A percentile compares a stretch with the other conserved stretches of the same genome.
phyloP scores from a whole-genome alignment of 92 coral and sea anemone species.

The Epizoanthus fatuus region DNA sequence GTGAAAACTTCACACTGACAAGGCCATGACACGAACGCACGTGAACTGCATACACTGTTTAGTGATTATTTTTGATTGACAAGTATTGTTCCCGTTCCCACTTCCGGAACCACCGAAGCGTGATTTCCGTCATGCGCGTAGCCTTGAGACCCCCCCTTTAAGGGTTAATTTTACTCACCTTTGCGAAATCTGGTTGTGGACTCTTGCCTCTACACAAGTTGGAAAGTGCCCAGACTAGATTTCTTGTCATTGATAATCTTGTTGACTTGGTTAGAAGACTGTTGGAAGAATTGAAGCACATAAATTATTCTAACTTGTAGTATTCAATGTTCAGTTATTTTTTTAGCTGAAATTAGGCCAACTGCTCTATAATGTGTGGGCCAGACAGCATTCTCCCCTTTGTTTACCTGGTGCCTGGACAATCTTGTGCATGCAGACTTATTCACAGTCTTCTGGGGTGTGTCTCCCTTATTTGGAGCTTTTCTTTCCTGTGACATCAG shows the following conservation, averaged over 20 bases:
- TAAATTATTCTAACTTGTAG: background rate
- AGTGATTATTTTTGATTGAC: background rate
- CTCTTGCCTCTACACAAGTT: constrained; percentile 97
- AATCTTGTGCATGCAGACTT: too few species aligned
- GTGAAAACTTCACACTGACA: background rate
- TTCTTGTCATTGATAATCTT: constrained; percentile 94
- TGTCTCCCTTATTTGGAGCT: too few species aligned
- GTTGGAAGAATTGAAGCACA: constrained; percentile 9
- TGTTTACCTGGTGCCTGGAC: too few species aligned
- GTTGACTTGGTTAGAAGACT: constrained; percentile 89
- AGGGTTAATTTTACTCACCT: constrained; percentile 60
- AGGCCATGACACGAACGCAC: background rate
- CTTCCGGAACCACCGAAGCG: constrained; percentile 15
- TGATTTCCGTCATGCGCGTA: background rate
- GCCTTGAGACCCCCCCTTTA: too few species aligned
- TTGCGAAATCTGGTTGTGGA: constrained; percentile 98
- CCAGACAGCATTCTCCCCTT: too few species aligned
- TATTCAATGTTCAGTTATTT: background rate
- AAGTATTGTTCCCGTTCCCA: constrained; percentile 7
- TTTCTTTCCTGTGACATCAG: too few species aligned
- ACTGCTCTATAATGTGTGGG: too few species aligned
- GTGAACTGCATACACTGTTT: background rate
- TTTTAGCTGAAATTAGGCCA: too few species aligned
- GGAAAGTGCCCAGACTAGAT: constrained; percentile 96
- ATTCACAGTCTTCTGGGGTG: too few species aligned